Evolutionary conservation across 2,888 invertebrate genomes (phyloP).

Genomic region (Apodemia hepburni): DNA sequence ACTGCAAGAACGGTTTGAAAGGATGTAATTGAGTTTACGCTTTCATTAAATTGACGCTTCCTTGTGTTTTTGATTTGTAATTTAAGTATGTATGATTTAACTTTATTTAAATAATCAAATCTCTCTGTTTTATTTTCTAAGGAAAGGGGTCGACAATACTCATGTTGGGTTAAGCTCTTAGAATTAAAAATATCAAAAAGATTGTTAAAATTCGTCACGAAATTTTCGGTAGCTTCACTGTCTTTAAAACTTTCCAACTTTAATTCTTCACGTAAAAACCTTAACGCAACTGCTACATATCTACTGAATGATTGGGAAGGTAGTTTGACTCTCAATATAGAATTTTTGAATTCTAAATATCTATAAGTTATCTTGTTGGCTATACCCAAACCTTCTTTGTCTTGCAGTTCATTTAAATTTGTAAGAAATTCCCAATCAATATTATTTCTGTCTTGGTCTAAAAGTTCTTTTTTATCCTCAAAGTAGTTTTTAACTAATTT

Average conservation of each 20-base stretch:
- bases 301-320: slow-evolving; percentile 31
- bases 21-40: not conserved
- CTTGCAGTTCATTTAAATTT: slow-evolving; percentile 28
- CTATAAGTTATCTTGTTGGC: slow-evolving; percentile 29
- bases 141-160: not conserved
- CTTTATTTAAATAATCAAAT: not conserved
- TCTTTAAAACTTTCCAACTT: slow-evolving; percentile 27
- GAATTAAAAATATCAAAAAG: slow-evolving; percentile 33
- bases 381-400: slow-evolving; percentile 26
- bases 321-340: slow-evolving; percentile 34
- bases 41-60: slow-evolving; percentile 7
- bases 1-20: not conserved
- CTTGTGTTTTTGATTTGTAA: not conserved
- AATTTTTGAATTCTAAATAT: slow-evolving; percentile 31
- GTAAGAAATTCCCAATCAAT: slow-evolving; percentile 26
- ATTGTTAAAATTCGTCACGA: slow-evolving; percentile 27
- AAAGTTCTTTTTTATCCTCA: slow-evolving; percentile 22
- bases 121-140: not conserved
- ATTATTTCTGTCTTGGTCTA: not conserved
- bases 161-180: not conserved
- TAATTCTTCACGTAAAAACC: slow-evolving; percentile 27
- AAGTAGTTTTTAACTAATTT: slow-evolving; percentile 32
- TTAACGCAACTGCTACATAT: slow-evolving; percentile 29
- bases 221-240: slow-evolving; percentile 25
- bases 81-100: not conserved